These are phyloP conservation scores for Hypsopygia costalis DNA, from an alignment of 2,888 invertebrate genomes.

Conservation along the genomic window DNA sequence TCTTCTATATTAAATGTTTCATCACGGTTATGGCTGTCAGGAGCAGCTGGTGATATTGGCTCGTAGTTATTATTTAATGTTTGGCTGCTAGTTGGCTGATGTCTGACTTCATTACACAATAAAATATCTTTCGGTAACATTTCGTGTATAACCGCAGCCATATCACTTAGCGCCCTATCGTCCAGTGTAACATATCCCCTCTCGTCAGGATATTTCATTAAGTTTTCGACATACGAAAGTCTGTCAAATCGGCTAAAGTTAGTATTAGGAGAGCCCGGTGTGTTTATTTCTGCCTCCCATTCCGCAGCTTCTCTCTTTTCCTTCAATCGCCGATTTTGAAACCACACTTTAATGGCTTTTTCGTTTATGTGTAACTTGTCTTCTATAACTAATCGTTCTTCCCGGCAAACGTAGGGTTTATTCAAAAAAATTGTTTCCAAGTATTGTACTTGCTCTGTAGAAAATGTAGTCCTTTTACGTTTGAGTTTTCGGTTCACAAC, in stretches of 20 bases:
- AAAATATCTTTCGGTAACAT: conserved; percentile 22
- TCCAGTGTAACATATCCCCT: conserved; percentile 47
- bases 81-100: no score
- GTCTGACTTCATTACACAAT: no score
- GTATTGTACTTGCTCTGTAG: conserved; percentile 85
- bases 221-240: conserved; percentile 31
- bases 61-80: conserved; percentile 34
- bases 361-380: conserved; percentile 82
- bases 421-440: conserved; percentile 85
- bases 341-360: conserved; percentile 89
- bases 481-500: conserved; percentile 56
- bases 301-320: conserved; percentile 58
- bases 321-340: conserved; percentile 87
- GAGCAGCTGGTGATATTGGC: conserved; percentile 47
- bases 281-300: background rate
- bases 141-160: conserved; percentile 37
- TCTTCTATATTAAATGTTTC: background rate
- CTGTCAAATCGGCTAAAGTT: background rate
- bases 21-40: background rate
- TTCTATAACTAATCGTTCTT: conserved; percentile 84
- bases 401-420: conserved; percentile 85
- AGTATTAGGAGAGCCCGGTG: background rate
- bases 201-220: conserved; percentile 39
- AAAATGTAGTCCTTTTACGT: conserved; percentile 86
- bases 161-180: conserved; percentile 33